Base-by-base conservation (phyloP, 2,113 vertebrate species). In the Sylvietta virens region DNA sequence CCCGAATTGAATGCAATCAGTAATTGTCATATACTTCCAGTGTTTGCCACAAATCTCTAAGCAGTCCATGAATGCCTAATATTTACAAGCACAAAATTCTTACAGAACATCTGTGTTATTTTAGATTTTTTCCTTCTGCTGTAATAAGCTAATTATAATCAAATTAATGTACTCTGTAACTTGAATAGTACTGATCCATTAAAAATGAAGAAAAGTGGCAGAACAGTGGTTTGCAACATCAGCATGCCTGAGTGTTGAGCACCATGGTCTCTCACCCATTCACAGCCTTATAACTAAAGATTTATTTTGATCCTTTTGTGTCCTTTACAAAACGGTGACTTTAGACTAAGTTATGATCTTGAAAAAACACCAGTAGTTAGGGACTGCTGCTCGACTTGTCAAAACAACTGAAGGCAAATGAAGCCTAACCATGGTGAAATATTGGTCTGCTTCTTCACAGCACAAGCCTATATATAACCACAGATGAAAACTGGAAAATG, bases 401-500 rank as follows among this genome's bases (percentile, higher is more conserved):
- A 94, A 92, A 96, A 96, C 90, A 96, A 79, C 62, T 90, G 82
- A 81, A 91, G 77, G 86, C 87, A 97, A 97, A 96, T 96, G 94
- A 92, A 93, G 82, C 83, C 33, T 89, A 87, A 92, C 80, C 66
- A 85, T 19, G 40, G 50, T 93, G 83, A 95, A 94, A 96, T 95
- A 96, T 89, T 62, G 62, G 47, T 45, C 81, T 89, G 66, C 40
- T 94, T 76, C 90, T 79, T 89, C 66, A 73, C 15, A 51, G 31
- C 60, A 66, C 61, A 86, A 86, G 67, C 50, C 69, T 65, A 79
- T 92, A 71, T 79, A 89, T 89, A 95, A 84, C 45, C 61, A 40
- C 26, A 64, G 61, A 74, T 56, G 73, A 84, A 86, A 95, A 90
- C 18, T 71, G 84, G 58, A 60, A 87, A 92, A 87, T 62, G 37